Evolutionary conservation across 1,140 invertebrate species (phyloP).

Genomic region (Aphidius gifuensis): DNA sequence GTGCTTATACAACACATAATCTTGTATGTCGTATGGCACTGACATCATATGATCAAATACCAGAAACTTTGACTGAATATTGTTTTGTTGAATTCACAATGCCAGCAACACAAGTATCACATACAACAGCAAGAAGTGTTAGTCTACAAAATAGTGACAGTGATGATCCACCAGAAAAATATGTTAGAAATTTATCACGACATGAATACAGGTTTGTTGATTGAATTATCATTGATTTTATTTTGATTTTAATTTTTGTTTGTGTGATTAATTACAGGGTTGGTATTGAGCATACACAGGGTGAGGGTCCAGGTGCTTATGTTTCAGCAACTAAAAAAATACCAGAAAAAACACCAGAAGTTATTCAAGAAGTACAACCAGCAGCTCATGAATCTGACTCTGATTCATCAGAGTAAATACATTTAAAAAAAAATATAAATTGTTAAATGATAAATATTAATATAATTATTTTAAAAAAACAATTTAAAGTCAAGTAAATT

Average conservation of each 20-base stretch:
- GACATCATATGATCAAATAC: conserved; percentile 96
- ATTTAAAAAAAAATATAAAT: not conserved
- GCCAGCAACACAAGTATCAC: conserved; percentile 96
- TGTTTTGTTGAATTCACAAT: conserved; percentile 97
- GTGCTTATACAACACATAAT: conserved; percentile 94
- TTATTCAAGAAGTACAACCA: conserved; percentile 31
- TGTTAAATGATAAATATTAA: not conserved
- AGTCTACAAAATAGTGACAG: conserved; percentile 85
- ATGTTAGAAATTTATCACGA: conserved; percentile 93
- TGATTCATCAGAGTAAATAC: conserved; percentile 45
- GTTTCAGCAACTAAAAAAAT: conserved; percentile 62
- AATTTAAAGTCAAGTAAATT: too few relatives aligned
- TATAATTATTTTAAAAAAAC: not conserved
- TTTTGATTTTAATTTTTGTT: conserved; percentile 1
- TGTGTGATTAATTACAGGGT: conserved; percentile 58
- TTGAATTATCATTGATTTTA: not conserved
- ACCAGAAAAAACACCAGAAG: conserved; percentile 37
- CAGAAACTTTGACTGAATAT: conserved; percentile 83
- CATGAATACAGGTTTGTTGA: conserved; percentile 84
- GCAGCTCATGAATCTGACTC: conserved; percentile 42
- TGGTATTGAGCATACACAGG: conserved; percentile 80
- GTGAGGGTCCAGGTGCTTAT: conserved; percentile 72
- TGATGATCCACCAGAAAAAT: conserved; percentile 96
- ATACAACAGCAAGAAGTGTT: conserved; percentile 93
- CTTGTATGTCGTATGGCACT: conserved; percentile 90